Evolutionary conservation across 2,888 invertebrate genomes (phyloP), one percentile per base, ranked within the genome.

Genomic region (Quadriops clusia): DNA sequence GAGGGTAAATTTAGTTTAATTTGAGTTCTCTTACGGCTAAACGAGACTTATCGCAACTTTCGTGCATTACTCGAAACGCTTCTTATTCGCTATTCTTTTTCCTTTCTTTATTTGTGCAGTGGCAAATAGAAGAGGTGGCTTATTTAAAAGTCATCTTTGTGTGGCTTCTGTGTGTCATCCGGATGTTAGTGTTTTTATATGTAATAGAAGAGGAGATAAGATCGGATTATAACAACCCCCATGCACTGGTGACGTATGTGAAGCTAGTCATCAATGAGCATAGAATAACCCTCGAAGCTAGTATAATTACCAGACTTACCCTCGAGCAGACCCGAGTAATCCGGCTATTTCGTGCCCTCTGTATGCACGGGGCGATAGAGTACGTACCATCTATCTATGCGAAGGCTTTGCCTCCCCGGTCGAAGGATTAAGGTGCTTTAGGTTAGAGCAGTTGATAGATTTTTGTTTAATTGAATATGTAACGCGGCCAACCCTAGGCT

Each of bases 381-480:
- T 32, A 33, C 42, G 43, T 40, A 43, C 17, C 43, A 43, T 44
- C 42, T 45, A 46, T 43, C 42, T 38, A 38, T 42, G 37, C 41
- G 43, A 44, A 42, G 45, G 47, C 51, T 50, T 51, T 42, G 43
- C 40, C 41, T 44, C 47, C 48, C 50, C 47, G 42, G 39, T 31
- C 42, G 40, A 37, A 43, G 58, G 59, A 60, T 61, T 61, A 60
- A 51, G 54, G 54, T 57, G 54, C 58, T 60, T 54, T 60, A 55
- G 53, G 54, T 57, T 58, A 58, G 57, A 60, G 50, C 60, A 60
- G 60, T 61, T 61, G 65, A 72, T 68, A 67, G 65, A 69, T 71
- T 70, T 69, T 72, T 70, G 72, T 72, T 71, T 74, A 74, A 74
- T 75, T 74, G 74, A 75, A 75, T 74, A 74, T 71, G 70, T 70